phyloP scores from a whole-genome alignment of 2,113 vertebrate species.

The Sitta europaea region DNA sequence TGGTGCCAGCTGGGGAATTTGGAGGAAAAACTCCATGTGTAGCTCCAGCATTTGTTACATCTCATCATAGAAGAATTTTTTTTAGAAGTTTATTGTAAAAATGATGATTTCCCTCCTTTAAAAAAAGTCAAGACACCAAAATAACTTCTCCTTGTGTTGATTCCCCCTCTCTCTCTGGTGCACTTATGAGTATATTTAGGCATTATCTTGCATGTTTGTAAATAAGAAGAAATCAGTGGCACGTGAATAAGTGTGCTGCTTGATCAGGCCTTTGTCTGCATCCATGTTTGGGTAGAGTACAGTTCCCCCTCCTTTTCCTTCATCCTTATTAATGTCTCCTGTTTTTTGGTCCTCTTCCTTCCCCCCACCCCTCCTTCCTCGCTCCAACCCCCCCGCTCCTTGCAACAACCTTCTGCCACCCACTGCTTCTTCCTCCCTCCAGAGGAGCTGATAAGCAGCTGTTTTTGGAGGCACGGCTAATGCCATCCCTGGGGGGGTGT shows the following conservation, averaged over 20 bases:
- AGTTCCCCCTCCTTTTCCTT: not conserved
- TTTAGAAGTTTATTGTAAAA: not conserved
- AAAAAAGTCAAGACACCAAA: not conserved
- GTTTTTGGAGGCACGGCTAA: conserved; percentile 37
- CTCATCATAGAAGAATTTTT: not conserved
- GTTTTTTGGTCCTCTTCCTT: not conserved
- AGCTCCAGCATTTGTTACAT: not conserved
- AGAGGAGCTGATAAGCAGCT: conserved; percentile 59
- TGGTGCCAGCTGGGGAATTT: not conserved
- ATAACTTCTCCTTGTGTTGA: not conserved
- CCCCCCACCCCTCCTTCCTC: not conserved
- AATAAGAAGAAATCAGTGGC: not conserved
- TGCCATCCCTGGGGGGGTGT: conserved; percentile 31
- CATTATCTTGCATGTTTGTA: not conserved
- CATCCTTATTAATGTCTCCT: conserved; percentile 5
- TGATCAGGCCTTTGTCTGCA: not conserved
- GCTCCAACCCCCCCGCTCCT: not conserved
- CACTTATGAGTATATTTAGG: not conserved
- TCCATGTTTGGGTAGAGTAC: not conserved
- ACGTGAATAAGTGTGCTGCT: not conserved
- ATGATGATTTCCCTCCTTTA: not conserved
- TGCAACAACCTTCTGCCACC: conserved; percentile 39
- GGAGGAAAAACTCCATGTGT: not conserved
- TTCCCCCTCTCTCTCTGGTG: not conserved
- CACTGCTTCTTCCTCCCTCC: conserved; percentile 28